phyloP scores from a whole-genome alignment of 2,888 invertebrate genomes.

The Apamea anceps region DNA sequence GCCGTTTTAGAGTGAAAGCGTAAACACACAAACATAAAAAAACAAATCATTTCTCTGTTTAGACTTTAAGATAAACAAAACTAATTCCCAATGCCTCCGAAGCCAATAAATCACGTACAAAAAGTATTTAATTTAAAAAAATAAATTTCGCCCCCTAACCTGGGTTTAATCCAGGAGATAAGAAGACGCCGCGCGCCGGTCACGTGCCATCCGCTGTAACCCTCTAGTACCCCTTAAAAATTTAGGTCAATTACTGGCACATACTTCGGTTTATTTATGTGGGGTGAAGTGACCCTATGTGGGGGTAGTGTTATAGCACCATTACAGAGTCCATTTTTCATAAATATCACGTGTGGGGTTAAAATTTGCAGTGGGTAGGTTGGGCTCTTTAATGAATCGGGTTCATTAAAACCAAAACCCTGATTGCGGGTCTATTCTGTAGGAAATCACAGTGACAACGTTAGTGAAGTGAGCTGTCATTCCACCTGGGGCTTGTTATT shows the following conservation, averaged over 20 bases:
- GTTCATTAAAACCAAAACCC: neutral
- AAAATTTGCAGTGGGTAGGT: slow-evolving; percentile 21
- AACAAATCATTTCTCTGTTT: too few relatives aligned
- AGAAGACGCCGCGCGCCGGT: slow-evolving; percentile 46
- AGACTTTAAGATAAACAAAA: neutral
- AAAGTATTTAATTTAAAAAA: slow-evolving; percentile 52
- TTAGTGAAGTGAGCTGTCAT: neutral
- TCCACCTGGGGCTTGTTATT: too few relatives aligned
- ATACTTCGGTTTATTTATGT: slow-evolving; percentile 64
- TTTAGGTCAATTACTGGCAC: slow-evolving; percentile 65
- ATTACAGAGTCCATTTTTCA: slow-evolving; percentile 57
- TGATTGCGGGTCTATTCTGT: neutral
- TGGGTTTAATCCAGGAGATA: slow-evolving; percentile 40
- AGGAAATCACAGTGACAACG: neutral
- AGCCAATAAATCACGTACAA: slow-evolving; percentile 24
- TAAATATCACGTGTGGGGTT: slow-evolving; percentile 42
- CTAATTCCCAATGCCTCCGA: neutral
- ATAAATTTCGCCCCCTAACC: slow-evolving; percentile 22
- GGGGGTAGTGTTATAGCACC: slow-evolving; percentile 44
- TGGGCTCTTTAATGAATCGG: slow-evolving; percentile 29
- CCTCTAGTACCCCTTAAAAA: slow-evolving; percentile 55
- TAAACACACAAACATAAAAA: too few relatives aligned
- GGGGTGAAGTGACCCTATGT: slow-evolving; percentile 53
- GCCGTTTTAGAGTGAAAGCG: too few relatives aligned
- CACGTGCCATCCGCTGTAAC: slow-evolving; percentile 51